Evolutionary conservation across 2,888 invertebrate genomes (phyloP), one percentile per base, ranked within the genome.

Genomic region (Helleia helle): DNA sequence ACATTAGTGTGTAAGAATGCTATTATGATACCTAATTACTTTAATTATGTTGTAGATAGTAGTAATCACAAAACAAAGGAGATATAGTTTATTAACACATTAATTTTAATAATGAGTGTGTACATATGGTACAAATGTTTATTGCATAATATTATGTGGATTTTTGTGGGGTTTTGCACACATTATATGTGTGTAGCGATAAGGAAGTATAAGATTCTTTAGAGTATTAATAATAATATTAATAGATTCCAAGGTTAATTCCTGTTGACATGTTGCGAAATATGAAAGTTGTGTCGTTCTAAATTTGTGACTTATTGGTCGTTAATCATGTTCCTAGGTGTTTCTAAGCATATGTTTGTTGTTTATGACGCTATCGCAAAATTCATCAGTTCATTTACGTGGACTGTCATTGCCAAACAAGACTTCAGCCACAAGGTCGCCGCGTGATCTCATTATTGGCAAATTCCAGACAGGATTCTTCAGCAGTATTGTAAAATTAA

Each of bases 361-460:
- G 31, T 22, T 12, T 18, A 18, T 18, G 38, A 42, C 29, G 38
- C 38, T 49, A 30, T 39, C 42, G 38, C 15, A 44, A 62, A 48
- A 9, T 12, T 12, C 70, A 70, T 71, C 70, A 69, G 69, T 56
- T 54, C 43, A 47, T 51, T 52, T 62, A 64, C 59, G 65, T 62
- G 66, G 65, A 11, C 65, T 53, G 73, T 74, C 72, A 65, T 58
- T 58, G 58, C 39, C 53, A 43, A 59, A 64, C 64, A 71, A 75
- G 71, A 73, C 62, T 60, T 59, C 59, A 51, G 56, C 46, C 75
- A 76, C 83, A 83, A 84, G 84, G 83, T 77, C 83, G 69, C 59
- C 70, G 77, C 83, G 81, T 83, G 80, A 79, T 77, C 66, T 71
- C 68, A 72, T 67, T 71, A 64, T 64, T 62, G 57, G 65, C 63